Evolutionary conservation across 2,797 vertebrate species (phyloP).

Genomic region (Luscinia megarhynchos): DNA sequence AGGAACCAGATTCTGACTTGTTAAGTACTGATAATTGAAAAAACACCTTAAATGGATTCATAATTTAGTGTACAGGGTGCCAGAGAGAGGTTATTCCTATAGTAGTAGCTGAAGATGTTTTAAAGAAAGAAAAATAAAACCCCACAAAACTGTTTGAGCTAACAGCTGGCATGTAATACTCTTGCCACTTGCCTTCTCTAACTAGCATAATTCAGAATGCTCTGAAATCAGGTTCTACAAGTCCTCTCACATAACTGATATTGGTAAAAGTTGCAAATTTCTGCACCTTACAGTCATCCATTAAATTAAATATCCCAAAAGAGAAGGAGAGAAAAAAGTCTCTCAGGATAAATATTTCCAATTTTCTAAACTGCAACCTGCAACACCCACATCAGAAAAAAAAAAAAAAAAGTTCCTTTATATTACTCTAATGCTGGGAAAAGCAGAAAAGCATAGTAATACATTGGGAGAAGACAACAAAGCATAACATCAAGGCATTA

Average conservation of each 20-base stretch:
- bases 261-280: background rate
- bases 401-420: background rate
- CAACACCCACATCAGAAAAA: background rate
- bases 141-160: background rate
- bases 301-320: background rate
- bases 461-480: background rate
- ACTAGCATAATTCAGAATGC: background rate
- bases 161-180: background rate
- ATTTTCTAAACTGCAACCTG: background rate
- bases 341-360: background rate
- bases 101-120: background rate
- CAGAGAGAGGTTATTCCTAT: background rate
- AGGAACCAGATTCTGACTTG: too few species aligned
- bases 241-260: background rate
- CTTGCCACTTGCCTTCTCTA: background rate
- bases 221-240: background rate
- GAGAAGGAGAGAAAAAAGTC: background rate
- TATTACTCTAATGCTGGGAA: background rate
- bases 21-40: background rate
- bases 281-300: background rate
- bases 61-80: background rate
- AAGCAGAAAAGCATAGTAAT: background rate
- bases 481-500: background rate
- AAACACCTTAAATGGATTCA: background rate
- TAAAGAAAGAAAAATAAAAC: background rate